These are phyloP conservation scores for Campoletis raptor DNA, from an alignment of 2,888 invertebrate species.

Conservation along the genomic window DNA sequence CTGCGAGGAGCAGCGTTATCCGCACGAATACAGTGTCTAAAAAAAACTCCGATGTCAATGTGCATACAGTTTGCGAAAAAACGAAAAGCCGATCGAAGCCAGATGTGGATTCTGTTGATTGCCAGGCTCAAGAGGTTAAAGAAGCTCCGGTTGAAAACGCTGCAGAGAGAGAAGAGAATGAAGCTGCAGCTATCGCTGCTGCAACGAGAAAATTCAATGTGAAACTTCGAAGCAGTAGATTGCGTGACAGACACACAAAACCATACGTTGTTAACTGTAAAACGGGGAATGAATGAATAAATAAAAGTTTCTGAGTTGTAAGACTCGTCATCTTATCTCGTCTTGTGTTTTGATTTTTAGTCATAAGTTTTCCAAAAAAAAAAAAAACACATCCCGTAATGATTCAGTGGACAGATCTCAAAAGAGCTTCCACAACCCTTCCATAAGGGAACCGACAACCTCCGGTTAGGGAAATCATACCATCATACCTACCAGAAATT, in stretches of 20 bases:
- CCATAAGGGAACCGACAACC: too few relatives aligned
- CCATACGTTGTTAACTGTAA: not conserved
- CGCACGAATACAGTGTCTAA: not conserved
- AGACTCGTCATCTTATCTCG: too few relatives aligned
- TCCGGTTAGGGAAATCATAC: too few relatives aligned
- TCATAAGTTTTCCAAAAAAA: too few relatives aligned
- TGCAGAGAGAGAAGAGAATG: not conserved
- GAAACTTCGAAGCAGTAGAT: conserved; percentile 4
- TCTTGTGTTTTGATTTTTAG: too few relatives aligned
- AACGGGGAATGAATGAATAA: not conserved
- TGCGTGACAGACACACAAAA: not conserved
- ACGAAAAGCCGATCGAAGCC: not conserved
- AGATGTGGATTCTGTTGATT: not conserved
- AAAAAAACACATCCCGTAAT: too few relatives aligned
- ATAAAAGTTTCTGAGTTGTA: too few relatives aligned
- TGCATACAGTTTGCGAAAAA: not conserved
- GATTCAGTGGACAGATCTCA: too few relatives aligned
- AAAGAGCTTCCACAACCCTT: too few relatives aligned
- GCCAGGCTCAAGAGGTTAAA: not conserved
- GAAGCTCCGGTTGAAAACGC: not conserved
- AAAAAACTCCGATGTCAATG: not conserved
- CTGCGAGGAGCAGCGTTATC: not conserved
- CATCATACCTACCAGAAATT: too few relatives aligned
- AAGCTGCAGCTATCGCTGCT: not conserved
- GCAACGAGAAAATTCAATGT: conserved; percentile 1